A percentile compares a stretch with the other conserved stretches of the same genome.
Evolutionary conservation across 1,140 invertebrate species (phyloP).

Genomic region (Musca domestica): DNA sequence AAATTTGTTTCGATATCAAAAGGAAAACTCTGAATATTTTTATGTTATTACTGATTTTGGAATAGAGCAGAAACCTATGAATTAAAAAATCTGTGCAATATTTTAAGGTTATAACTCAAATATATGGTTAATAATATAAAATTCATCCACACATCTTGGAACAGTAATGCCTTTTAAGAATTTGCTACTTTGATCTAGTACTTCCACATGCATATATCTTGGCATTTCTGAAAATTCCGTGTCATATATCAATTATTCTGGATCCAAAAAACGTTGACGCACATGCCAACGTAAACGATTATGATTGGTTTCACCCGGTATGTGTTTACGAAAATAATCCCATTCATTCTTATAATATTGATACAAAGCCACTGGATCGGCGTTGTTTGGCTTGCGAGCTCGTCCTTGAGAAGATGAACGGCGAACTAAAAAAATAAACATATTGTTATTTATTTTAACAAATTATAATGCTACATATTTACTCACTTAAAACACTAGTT

Average conservation of each 20-base stretch:
- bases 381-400: constrained; percentile 17
- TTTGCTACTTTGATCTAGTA: no score
- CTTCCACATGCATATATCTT: no score
- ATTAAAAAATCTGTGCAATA: no score
- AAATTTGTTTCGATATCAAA: no score
- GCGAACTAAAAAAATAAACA: constrained; percentile 18
- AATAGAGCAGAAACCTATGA: no score
- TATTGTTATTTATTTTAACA: neutral
- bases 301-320: constrained; percentile 66
- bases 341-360: constrained; percentile 72
- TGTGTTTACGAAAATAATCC: constrained; percentile 65
- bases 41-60: no score
- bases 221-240: no score
- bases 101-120: no score
- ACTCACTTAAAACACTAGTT: constrained; percentile 22
- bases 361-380: constrained; percentile 71
- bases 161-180: no score
- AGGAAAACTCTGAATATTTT: no score
- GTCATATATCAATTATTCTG: constrained; percentile 27
- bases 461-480: neutral
- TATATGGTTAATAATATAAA: no score
- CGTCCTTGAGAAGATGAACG: constrained; percentile 16
- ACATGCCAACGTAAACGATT: constrained; percentile 63
- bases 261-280: constrained; percentile 60
- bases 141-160: no score